Percentiles rank a stretch among this genome's conserved stretches.
These are phyloP conservation scores for Lophotriccus pileatus DNA, from an alignment of 2,797 vertebrate genomes.

Conservation along the genomic window DNA sequence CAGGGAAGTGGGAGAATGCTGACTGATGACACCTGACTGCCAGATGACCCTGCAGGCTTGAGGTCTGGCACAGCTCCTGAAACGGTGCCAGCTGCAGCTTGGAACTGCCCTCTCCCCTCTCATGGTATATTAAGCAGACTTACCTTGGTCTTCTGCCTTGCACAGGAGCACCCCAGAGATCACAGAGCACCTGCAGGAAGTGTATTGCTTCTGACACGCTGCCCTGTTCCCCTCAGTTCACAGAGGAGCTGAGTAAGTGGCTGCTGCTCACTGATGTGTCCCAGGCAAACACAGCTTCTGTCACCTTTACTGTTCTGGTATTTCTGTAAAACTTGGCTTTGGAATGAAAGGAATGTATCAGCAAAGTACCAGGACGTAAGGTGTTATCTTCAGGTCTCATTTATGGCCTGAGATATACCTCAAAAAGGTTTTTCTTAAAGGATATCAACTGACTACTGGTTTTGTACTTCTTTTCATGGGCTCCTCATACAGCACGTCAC, in stretches of 20 bases:
- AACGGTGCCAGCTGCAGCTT: constrained; percentile 37
- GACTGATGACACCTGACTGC: constrained; percentile 74
- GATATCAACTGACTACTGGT: not conserved
- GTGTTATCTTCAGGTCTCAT: not conserved
- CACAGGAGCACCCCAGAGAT: not conserved
- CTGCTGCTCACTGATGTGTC: not conserved
- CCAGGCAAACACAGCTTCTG: not conserved
- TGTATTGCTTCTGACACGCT: not conserved
- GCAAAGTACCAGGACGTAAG: not conserved
- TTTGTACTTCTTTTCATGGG: not conserved
- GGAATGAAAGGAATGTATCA: not conserved
- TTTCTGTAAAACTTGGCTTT: not conserved
- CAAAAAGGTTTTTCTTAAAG: not conserved
- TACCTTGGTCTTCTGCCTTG: constrained; percentile 2
- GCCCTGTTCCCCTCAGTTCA: not conserved
- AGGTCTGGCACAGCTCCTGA: constrained; percentile 39
- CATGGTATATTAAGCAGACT: constrained; percentile 47
- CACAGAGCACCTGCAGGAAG: not conserved
- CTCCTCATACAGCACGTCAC: not conserved
- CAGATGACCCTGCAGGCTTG: constrained; percentile 65
- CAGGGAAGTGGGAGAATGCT: constrained; percentile 1
- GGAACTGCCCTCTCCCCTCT: constrained; percentile 38
- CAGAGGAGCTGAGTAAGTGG: not conserved
- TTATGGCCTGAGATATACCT: not conserved
- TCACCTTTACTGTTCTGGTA: accelerated